phyloP scores from a whole-genome alignment of 2,113 vertebrate species.

The Megaleporinus macrocephalus region DNA sequence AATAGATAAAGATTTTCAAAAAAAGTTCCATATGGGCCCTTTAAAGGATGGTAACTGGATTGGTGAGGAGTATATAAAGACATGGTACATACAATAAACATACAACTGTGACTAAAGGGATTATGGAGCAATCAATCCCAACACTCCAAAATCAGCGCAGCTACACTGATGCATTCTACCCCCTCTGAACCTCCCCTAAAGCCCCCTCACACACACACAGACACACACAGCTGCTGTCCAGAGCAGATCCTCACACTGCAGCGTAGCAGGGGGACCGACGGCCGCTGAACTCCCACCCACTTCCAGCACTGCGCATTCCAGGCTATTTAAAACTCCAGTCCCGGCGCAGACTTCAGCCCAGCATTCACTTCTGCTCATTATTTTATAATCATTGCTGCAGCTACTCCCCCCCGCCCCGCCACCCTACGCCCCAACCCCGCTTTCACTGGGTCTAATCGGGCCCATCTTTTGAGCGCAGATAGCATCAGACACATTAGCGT shows the following conservation, averaged over 20 bases:
- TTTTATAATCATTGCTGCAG: slow-evolving; percentile 32
- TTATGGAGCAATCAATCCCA: too few relatives aligned
- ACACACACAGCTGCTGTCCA: slow-evolving; percentile 47
- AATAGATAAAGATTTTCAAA: too few relatives aligned
- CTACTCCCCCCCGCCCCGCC: background rate
- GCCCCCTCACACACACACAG: slow-evolving; percentile 30
- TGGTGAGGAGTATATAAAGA: too few relatives aligned
- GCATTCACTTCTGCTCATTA: slow-evolving; percentile 47
- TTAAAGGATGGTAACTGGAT: too few relatives aligned
- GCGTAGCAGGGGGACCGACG: slow-evolving; percentile 23
- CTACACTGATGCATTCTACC: background rate
- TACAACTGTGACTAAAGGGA: too few relatives aligned
- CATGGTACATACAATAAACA: too few relatives aligned
- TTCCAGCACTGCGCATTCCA: slow-evolving; percentile 59
- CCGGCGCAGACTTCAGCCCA: slow-evolving; percentile 45
- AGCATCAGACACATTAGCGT: background rate
- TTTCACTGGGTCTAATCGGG: background rate
- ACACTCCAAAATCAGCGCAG: background rate
- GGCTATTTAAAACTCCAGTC: slow-evolving; percentile 59
- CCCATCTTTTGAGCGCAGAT: background rate
- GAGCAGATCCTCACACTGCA: slow-evolving; percentile 35
- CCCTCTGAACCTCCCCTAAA: slow-evolving; percentile 11
- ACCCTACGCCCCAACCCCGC: slow-evolving; percentile 1
- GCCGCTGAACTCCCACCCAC: slow-evolving; percentile 54
- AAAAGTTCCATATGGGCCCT: too few relatives aligned